Percentiles rank a stretch among this genome's conserved stretches.
These are phyloP conservation scores for Yponomeuta plumbellus DNA, from an alignment of 2,888 invertebrate genomes.

Conservation along the genomic window DNA sequence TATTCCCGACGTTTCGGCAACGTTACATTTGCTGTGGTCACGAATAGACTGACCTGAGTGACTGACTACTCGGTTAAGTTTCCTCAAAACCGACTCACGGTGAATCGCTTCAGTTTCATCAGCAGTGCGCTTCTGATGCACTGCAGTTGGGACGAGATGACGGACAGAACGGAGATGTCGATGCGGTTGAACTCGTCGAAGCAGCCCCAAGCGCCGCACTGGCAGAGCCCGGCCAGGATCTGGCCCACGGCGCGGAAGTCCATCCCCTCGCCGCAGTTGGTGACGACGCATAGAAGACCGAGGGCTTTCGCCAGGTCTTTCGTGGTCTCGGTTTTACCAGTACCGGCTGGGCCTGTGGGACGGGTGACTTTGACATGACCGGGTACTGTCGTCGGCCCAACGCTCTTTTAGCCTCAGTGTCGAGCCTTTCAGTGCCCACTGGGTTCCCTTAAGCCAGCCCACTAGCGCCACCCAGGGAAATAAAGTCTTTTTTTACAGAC, in stretches of 20 bases:
- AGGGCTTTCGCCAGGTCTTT: constrained; percentile 95
- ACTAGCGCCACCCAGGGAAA: too few relatives aligned
- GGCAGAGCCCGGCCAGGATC: constrained; percentile 85
- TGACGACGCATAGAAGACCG: constrained; percentile 88
- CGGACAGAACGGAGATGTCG: constrained; percentile 93
- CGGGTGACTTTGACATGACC: background rate
- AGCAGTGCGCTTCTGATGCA: constrained; percentile 90
- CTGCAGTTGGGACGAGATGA: constrained; percentile 94
- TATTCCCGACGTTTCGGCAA: too few relatives aligned
- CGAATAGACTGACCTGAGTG: too few relatives aligned
- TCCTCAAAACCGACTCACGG: constrained; percentile 65
- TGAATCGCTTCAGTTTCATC: constrained; percentile 83
- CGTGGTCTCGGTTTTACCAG: constrained; percentile 94
- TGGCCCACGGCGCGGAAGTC: constrained; percentile 89
- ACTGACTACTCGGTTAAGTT: background rate
- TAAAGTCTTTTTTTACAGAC: too few relatives aligned
- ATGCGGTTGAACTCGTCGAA: constrained; percentile 97
- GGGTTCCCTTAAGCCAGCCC: too few relatives aligned
- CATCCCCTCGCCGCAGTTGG: constrained; percentile 96
- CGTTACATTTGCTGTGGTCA: too few relatives aligned
- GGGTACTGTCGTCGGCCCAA: too few relatives aligned
- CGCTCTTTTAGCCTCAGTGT: too few relatives aligned
- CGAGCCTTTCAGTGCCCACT: too few relatives aligned
- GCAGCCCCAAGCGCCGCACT: constrained; percentile 97
- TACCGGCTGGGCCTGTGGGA: constrained; percentile 82